These are phyloP conservation scores for Eonycteris spelaea DNA, from an alignment of 2,113 vertebrate genomes.

Conservation along the genomic window DNA sequence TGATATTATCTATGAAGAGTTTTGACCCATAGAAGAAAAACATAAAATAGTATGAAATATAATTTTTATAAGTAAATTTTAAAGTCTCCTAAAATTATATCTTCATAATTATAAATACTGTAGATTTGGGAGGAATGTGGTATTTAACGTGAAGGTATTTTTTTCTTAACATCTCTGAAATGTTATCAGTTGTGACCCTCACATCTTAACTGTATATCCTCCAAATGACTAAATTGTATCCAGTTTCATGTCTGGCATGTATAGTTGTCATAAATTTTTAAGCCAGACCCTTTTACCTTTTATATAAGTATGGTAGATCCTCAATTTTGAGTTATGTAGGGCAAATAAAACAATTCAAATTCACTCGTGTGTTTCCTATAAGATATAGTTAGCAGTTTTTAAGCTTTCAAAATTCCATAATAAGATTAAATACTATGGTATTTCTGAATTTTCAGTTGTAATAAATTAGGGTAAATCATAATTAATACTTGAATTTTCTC, in stretches of 20 bases:
- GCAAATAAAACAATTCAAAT: conserved; percentile 25
- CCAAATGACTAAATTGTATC: background rate
- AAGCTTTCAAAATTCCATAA: conserved; percentile 12
- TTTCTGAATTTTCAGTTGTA: conserved; percentile 13
- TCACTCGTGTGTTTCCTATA: background rate
- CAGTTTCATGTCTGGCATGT: background rate
- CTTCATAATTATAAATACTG: background rate
- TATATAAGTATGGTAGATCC: background rate
- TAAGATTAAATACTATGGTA: conserved; percentile 27
- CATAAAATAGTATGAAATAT: background rate
- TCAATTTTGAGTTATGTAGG: conserved; percentile 29
- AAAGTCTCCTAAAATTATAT: background rate
- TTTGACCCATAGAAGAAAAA: background rate
- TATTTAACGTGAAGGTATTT: conserved; percentile 25
- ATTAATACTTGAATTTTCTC: conserved; percentile 23
- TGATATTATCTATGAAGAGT: conserved; percentile 38
- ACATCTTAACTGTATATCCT: conserved; percentile 62
- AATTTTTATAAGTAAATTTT: background rate
- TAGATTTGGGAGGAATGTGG: background rate
- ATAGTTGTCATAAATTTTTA: conserved; percentile 3
- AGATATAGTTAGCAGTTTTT: background rate
- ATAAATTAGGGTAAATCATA: conserved; percentile 19
- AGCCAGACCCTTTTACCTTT: conserved; percentile 30
- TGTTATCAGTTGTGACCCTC: background rate
- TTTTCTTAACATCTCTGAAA: conserved; percentile 46